A percentile compares a stretch with the other conserved stretches of the same genome.
phyloP scores from a whole-genome alignment of 2,113 vertebrate species.

The Pelvicachromis taeniatus region DNA sequence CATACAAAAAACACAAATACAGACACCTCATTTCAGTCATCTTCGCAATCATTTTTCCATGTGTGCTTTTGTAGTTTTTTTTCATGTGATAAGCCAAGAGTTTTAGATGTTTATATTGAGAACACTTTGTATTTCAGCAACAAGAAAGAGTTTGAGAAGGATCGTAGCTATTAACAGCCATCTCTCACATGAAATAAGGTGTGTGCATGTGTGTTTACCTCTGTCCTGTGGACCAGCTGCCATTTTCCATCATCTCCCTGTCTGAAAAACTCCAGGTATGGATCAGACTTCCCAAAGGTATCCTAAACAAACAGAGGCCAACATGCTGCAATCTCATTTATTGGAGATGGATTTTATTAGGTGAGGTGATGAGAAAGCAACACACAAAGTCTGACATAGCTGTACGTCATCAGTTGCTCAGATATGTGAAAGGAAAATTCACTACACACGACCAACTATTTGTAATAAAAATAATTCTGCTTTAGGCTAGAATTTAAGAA shows the following conservation, averaged over 20 bases:
- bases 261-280: slow-evolving; percentile 86
- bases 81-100: background rate
- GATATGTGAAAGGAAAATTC: background rate
- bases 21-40: accelerated
- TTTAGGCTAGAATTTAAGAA: background rate
- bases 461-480: background rate
- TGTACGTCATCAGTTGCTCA: background rate
- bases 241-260: slow-evolving; percentile 80
- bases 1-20: background rate
- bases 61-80: background rate
- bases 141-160: background rate
- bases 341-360: background rate
- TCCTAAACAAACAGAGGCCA: slow-evolving; percentile 75
- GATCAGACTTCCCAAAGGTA: slow-evolving; percentile 90
- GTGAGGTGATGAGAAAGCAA: background rate
- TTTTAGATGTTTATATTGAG: background rate
- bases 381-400: background rate
- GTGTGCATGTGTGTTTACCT: slow-evolving; percentile 67
- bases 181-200: background rate
- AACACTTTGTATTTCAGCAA: background rate
- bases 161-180: accelerated
- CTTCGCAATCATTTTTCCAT: background rate
- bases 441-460: background rate
- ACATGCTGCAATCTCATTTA: background rate
- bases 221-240: slow-evolving; percentile 87